Conservation (phyloP, 2,797 vertebrate species). For the Calcarius lapponicus region DNA sequence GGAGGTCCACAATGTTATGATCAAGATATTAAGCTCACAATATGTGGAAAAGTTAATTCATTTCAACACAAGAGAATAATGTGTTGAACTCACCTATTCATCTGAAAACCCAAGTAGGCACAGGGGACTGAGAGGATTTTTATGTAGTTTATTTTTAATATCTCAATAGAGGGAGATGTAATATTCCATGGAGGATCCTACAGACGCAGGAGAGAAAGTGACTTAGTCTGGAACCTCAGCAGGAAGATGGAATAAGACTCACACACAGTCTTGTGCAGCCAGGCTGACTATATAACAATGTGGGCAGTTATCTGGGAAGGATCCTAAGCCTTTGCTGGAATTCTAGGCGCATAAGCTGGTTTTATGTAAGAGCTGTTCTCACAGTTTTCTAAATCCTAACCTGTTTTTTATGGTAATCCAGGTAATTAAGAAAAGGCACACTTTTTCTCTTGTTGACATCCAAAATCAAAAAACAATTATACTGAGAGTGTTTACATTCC, state of each 20-base stretch:
- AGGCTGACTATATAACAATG: background rate
- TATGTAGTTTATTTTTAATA: background rate
- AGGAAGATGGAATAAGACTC: background rate
- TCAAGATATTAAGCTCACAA: background rate
- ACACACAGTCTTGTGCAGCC: background rate
- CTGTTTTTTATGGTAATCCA: background rate
- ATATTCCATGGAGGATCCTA: background rate
- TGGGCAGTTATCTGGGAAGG: background rate
- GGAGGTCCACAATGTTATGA: background rate
- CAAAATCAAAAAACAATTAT: background rate
- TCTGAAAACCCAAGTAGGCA: background rate
- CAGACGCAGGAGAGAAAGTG: accelerated
- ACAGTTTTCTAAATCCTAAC: background rate
- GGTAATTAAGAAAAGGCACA: background rate
- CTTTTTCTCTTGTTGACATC: background rate
- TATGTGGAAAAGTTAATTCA: background rate
- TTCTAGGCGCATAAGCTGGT: background rate
- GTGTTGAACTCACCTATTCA: background rate
- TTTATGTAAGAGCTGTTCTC: background rate
- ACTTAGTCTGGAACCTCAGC: background rate
- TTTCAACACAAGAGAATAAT: background rate
- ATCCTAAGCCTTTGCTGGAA: background rate
- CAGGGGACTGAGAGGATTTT: background rate
- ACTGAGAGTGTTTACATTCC: background rate
- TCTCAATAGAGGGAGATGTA: background rate